Evolutionary conservation across 2,888 invertebrate species (phyloP).

Genomic region (Strigamia crassipes): DNA sequence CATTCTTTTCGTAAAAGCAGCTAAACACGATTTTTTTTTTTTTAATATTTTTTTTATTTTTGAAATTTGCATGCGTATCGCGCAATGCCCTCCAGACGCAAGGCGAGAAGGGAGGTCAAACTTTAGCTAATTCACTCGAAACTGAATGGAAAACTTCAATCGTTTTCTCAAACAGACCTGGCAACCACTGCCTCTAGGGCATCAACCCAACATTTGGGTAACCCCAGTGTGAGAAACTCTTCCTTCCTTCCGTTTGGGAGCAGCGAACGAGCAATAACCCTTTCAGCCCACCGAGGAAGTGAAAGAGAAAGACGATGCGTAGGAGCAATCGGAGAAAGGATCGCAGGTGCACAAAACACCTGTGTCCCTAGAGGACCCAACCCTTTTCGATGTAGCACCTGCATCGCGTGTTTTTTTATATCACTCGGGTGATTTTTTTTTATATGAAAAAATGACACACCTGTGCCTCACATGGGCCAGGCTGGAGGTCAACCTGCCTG

Average conservation of each 20-base stretch:
- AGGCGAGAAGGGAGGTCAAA: constrained; percentile 22
- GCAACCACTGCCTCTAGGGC: constrained; percentile 1
- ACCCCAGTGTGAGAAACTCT: constrained; percentile 40
- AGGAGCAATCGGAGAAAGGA: not conserved
- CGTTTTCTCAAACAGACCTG: constrained; percentile 1
- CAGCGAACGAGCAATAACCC: constrained; percentile 39
- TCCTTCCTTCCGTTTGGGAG: constrained; percentile 22
- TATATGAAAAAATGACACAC: not conserved
- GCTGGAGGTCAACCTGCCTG: not conserved
- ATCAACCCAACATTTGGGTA: constrained; percentile 28
- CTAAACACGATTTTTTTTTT: not conserved
- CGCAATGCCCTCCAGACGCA: constrained; percentile 26
- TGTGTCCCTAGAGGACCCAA: not conserved
- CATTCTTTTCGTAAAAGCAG: not conserved
- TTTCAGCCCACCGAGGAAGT: constrained; percentile 23
- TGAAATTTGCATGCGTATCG: constrained; percentile 26
- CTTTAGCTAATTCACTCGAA: not conserved
- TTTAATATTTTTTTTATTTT: not conserved
- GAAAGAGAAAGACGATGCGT: not conserved
- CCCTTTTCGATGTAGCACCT: not conserved
- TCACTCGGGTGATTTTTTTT: not conserved
- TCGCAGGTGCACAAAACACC: constrained; percentile 24
- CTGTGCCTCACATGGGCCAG: not conserved
- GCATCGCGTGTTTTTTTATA: not conserved
- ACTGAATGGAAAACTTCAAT: constrained; percentile 40